Evolutionary conservation across 1,140 invertebrate species (phyloP).

Genomic region (Meloidogyne exigua): DNA sequence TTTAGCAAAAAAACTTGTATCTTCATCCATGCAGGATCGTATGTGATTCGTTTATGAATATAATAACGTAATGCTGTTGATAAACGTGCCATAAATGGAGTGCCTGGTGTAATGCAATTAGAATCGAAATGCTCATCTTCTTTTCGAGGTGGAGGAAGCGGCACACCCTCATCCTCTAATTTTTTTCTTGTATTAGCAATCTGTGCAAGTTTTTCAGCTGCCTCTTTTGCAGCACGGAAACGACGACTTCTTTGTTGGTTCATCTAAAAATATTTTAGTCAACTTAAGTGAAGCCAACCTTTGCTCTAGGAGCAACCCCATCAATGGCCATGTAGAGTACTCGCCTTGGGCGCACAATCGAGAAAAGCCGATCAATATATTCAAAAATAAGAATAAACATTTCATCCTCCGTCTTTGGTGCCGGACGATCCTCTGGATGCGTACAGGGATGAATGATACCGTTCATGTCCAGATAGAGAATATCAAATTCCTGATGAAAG

Average conservation of each 20-base stretch:
- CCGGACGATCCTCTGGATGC: slow-evolving; percentile 97
- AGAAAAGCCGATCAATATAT: slow-evolving; percentile 92
- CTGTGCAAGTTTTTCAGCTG: slow-evolving; percentile 82
- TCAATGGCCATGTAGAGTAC: slow-evolving; percentile 99
- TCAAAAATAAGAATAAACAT: slow-evolving; percentile 98
- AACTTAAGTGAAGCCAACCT: slow-evolving; percentile 28
- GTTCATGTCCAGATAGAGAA: slow-evolving; percentile 98
- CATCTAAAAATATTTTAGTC: slow-evolving; percentile 73
- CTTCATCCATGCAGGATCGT: slow-evolving; percentile 88
- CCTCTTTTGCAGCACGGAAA: slow-evolving; percentile 93
- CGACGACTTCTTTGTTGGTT: slow-evolving; percentile 95
- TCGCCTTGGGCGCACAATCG: slow-evolving; percentile 89
- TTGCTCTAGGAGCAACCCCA: slow-evolving; percentile 76
- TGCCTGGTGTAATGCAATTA: slow-evolving; percentile 97
- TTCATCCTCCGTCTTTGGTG: slow-evolving; percentile 97
- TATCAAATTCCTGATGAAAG: slow-evolving; percentile 93
- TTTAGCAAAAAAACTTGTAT: slow-evolving; percentile 72
- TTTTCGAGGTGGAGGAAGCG: slow-evolving; percentile 82
- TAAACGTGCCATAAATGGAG: slow-evolving; percentile 92
- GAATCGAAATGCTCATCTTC: slow-evolving; percentile 93
- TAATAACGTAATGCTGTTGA: slow-evolving; percentile 93
- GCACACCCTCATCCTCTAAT: slow-evolving; percentile 75
- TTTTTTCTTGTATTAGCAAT: slow-evolving; percentile 68
- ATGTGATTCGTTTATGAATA: slow-evolving; percentile 88
- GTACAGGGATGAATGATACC: slow-evolving; percentile 99